These are phyloP conservation scores for Anomalospiza imberbis DNA, from an alignment of 2,797 vertebrate genomes.

Conservation along the genomic window DNA sequence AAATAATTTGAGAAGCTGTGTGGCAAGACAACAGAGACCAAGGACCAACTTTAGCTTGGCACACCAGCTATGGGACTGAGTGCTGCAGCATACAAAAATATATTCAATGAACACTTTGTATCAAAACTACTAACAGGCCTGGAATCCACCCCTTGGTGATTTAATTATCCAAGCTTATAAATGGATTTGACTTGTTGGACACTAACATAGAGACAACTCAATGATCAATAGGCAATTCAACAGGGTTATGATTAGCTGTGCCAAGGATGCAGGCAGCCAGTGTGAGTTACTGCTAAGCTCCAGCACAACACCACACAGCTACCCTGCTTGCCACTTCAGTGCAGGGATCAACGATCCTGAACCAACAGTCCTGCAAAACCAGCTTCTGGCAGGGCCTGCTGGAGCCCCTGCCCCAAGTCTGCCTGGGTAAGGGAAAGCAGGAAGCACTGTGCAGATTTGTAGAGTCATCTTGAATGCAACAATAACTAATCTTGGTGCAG, in stretches of 20 bases:
- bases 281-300: neutral
- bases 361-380: neutral
- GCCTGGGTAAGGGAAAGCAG: neutral
- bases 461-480: neutral
- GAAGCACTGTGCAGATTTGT: neutral
- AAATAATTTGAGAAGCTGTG: neutral
- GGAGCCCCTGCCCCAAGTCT: neutral
- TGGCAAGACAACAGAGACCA: neutral
- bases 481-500: neutral
- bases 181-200: neutral
- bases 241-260: neutral
- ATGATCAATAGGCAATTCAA: neutral
- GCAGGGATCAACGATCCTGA: neutral
- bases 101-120: neutral
- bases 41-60: neutral
- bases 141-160: neutral
- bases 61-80: neutral
- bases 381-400: rapidly evolving
- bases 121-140: neutral
- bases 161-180: neutral
- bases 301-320: neutral
- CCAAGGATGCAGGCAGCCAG: neutral
- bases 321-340: neutral
- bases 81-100: neutral
- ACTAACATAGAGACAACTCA: neutral